phyloP scores from a whole-genome alignment of 1,140 invertebrate genomes.

The Ceratina calcarata region DNA sequence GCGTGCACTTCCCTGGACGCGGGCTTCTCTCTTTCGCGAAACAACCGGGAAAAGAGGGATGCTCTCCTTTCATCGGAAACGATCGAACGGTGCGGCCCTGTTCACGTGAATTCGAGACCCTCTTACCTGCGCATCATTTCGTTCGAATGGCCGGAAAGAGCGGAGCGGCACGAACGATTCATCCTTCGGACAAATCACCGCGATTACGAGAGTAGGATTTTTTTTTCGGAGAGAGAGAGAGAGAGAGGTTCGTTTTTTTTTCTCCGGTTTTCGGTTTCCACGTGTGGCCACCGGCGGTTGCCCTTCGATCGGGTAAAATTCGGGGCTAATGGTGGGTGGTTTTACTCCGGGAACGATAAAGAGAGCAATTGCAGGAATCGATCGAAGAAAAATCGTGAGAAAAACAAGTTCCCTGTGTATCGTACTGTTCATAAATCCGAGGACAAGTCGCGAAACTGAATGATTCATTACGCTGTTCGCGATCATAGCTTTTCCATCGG shows the following conservation, averaged over 20 bases:
- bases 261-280: neutral
- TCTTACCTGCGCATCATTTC: conserved; percentile 76
- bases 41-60: neutral
- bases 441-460: neutral
- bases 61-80: neutral
- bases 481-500: too few species aligned
- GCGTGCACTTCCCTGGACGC: neutral
- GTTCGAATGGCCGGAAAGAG: conserved; percentile 68
- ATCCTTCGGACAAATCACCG: conserved; percentile 52
- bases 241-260: neutral
- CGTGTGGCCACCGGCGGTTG: neutral
- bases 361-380: neutral
- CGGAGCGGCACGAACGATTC: neutral
- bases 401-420: neutral
- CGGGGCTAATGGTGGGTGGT: neutral
- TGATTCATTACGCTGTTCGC: too few species aligned
- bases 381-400: neutral
- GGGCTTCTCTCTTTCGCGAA: neutral
- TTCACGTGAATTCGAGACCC: conserved; percentile 40
- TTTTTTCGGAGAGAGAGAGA: conserved; percentile 19
- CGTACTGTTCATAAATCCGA: too few species aligned
- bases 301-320: neutral
- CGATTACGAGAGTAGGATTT: conserved; percentile 25
- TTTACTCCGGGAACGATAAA: neutral
- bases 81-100: neutral